phyloP scores from a whole-genome alignment of 2,113 vertebrate genomes.

The Dipodomys stephensi region DNA sequence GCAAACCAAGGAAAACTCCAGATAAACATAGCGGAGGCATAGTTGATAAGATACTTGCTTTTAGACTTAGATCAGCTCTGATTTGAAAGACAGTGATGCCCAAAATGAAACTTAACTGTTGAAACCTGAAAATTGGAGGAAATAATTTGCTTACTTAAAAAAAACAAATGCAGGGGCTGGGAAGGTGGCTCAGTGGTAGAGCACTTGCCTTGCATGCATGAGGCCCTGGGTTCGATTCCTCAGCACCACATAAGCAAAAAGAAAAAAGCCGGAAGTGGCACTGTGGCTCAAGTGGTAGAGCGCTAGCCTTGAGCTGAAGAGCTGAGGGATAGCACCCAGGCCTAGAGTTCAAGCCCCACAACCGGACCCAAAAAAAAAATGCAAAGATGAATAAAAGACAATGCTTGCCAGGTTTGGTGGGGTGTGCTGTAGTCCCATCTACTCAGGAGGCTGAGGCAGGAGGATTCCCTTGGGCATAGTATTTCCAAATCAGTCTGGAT shows the following conservation, averaged over 20 bases:
- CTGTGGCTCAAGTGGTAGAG: too few species aligned
- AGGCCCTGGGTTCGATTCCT: too few species aligned
- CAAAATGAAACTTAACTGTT: not conserved
- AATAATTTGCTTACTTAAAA: not conserved
- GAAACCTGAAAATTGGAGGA: not conserved
- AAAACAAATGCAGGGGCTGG: not conserved
- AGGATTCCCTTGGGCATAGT: not conserved
- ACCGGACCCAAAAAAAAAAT: not conserved
- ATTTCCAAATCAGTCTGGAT: not conserved
- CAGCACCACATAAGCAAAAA: too few species aligned
- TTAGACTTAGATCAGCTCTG: not conserved
- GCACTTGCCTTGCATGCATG: too few species aligned
- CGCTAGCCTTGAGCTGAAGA: too few species aligned
- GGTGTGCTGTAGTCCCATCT: not conserved
- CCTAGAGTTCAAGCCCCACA: too few species aligned
- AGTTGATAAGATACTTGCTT: not conserved
- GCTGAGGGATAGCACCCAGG: too few species aligned
- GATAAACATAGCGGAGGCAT: not conserved
- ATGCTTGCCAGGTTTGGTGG: not conserved
- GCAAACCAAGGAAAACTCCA: not conserved
- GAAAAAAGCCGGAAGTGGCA: too few species aligned
- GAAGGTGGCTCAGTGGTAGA: too few species aligned
- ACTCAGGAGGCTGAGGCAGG: not conserved
- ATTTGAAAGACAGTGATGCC: constrained; percentile 4
- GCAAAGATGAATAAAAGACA: not conserved